phyloP scores from a whole-genome alignment of 2,888 invertebrate species.

The Aplocera efformata region DNA sequence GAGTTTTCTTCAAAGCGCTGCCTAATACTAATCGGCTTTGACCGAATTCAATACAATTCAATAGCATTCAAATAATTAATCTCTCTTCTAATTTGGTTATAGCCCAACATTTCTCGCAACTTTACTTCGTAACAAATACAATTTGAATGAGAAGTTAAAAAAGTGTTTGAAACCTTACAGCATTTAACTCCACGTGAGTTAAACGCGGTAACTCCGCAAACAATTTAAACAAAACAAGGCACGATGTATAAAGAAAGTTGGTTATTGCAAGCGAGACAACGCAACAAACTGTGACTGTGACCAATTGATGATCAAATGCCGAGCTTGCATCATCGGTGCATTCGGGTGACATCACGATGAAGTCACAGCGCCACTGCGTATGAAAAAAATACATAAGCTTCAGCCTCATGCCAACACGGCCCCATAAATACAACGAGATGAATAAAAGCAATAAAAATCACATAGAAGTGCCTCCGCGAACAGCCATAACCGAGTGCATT shows the following conservation, averaged over 20 bases:
- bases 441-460: slow-evolving; percentile 44
- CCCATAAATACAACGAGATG: slow-evolving; percentile 39
- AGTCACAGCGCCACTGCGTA: slow-evolving; percentile 47
- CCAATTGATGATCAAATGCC: slow-evolving; percentile 45
- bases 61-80: too few relatives aligned
- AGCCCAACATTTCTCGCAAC: too few relatives aligned
- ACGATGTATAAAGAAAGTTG: slow-evolving; percentile 1
- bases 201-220: slow-evolving; percentile 3
- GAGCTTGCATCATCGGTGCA: slow-evolving; percentile 51
- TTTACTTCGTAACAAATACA: slow-evolving; percentile 4
- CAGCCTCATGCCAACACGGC: slow-evolving; percentile 39
- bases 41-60: too few relatives aligned
- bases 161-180: neutral
- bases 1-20: too few relatives aligned
- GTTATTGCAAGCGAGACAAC: slow-evolving; percentile 6
- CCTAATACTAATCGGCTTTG: too few relatives aligned
- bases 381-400: slow-evolving; percentile 28
- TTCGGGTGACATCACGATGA: slow-evolving; percentile 42
- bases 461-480: slow-evolving; percentile 40
- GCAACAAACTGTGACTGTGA: slow-evolving; percentile 21
- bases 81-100: too few relatives aligned
- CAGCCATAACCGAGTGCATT: slow-evolving; percentile 41
- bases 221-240: slow-evolving; percentile 4
- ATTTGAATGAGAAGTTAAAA: slow-evolving; percentile 5
- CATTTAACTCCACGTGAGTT: slow-evolving; percentile 2